Evolutionary conservation across 1,140 invertebrate genomes (phyloP), one percentile per base, ranked within the genome.

Genomic region (Anadara kagoshimensis): DNA sequence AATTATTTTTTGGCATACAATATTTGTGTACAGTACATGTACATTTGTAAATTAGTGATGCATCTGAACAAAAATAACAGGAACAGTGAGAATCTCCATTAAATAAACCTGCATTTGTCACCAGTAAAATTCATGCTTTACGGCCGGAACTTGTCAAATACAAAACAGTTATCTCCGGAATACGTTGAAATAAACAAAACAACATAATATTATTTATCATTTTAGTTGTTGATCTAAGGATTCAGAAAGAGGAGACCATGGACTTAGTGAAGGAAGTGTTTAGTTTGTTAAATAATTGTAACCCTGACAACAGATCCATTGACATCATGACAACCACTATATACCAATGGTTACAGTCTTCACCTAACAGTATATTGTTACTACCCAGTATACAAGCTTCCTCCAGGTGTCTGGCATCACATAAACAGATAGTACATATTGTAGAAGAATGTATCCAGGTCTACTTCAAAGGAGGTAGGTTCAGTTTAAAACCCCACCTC

Each of bases 241-340:
- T 87, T 49, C 82, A 90, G 53, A 89, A 91, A 56, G 91, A 91
- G 75, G 89, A 91, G 69, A 87, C 88, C 20, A 90, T 92, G 73
- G 90, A 90, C 66, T 91, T 73, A 83, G 85, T 54, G 89, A 91
- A 84, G 85, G 91, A 56, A 85, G 89, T 84, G 82, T 90, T 79
- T 81, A 91, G 74, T 86, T 90, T 82, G 79, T 77, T 84, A 16
- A 90, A 84, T 81, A 89, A 80, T 76, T 90, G 68, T 81, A 88
- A 84, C 86, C 90, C 75, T 65, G 92, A 79, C 78, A 92, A 68
- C 75, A 86, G 62, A 86, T 90, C 20, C 84, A 90, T 64, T 85
- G 88, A 26, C 81, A 89, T 69, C 80, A 88, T 75, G 82, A 91
- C 68, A 85, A 88, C 63, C 87, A 90, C 73, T 78, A 90, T 71